Evolutionary conservation across 2,888 invertebrate genomes (phyloP), one percentile per base, ranked within the genome.

Genomic region (Hypselothyrea guttata): DNA sequence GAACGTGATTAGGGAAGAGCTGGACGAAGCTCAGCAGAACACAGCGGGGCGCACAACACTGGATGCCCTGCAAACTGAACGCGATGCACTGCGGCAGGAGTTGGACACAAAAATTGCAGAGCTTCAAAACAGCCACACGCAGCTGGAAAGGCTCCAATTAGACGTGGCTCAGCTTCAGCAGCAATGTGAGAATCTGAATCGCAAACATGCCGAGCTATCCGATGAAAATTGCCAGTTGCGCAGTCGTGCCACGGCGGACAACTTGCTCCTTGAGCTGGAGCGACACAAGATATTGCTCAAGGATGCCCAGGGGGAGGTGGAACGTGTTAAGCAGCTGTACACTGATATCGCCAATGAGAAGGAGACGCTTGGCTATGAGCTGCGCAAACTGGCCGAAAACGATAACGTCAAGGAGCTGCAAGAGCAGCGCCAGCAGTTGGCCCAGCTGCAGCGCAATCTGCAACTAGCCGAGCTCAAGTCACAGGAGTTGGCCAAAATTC

Each of bases 341-440:
- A 90, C 90, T 45, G 88, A 93, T 87, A 92, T 93, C 2, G 93
- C 93, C 62, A 92, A 92, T 62, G 90, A 92, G 4, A 92, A 93
- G 42, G 93, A 93, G 54, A 85, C 91, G n/a, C 88, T 92, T 3
- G 88, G 91, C 16, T 91, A 91, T 63, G 92, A 93, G 78, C 81
- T 93, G 35, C 92, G 91, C 69, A 91, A 93, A 46, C 70, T 92
- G 33, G 91, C 92, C 64, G 91, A 91, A 59, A 89, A 86, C 38
- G 92, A 92, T 7, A 88, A 88, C 5, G 77, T 90, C 0, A 91
- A 91, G 60, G 90, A 91, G 49, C 86, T 92, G 76, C 91, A 91
- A 59, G 91, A 90, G 71, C 90, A 92, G 72, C 92, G 90, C 40
- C 91, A 91, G 30, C 92, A 92, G 69, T 88, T 92, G 16, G 91